A percentile compares a stretch with the other conserved stretches of the same genome.
These are phyloP conservation scores for Mycalesis mineus DNA, from an alignment of 2,888 invertebrate genomes.

Conservation along the genomic window DNA sequence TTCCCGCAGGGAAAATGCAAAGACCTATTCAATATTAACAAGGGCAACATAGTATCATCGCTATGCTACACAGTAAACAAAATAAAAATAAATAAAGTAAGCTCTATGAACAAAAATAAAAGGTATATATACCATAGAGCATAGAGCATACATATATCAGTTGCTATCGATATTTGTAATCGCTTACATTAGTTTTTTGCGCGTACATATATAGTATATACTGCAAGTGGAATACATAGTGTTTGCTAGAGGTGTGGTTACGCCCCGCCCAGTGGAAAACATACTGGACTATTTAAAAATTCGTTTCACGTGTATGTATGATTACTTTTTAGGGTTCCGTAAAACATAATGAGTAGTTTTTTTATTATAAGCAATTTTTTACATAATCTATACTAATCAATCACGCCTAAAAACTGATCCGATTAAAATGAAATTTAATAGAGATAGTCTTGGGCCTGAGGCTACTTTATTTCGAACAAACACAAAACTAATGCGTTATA, in stretches of 20 bases:
- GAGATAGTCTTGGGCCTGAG: too few relatives aligned
- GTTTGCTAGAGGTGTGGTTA: conserved; percentile 30
- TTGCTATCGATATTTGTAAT: conserved; percentile 7
- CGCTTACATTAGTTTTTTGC: conserved; percentile 16
- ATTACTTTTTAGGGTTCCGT: conserved; percentile 5
- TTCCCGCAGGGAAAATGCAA: too few relatives aligned
- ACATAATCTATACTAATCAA: too few relatives aligned
- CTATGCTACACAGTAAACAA: background rate
- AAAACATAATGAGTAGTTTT: too few relatives aligned
- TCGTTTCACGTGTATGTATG: conserved; percentile 42
- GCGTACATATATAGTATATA: conserved; percentile 5
- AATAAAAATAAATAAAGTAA: background rate
- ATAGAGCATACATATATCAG: background rate
- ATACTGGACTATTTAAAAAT: conserved; percentile 48
- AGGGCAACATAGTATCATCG: background rate
- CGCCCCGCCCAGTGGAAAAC: conserved; percentile 35
- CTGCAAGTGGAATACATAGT: conserved; percentile 10
- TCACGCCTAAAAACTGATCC: too few relatives aligned
- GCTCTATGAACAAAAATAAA: conserved; percentile 1
- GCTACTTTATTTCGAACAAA: too few relatives aligned
- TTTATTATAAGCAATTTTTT: too few relatives aligned
- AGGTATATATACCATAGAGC: too few relatives aligned
- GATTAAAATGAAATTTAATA: too few relatives aligned
- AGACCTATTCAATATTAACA: too few relatives aligned
- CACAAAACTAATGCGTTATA: too few relatives aligned